Evolutionary conservation across 2,797 vertebrate genomes (phyloP).

Genomic region (Megalops cyprinoides): DNA sequence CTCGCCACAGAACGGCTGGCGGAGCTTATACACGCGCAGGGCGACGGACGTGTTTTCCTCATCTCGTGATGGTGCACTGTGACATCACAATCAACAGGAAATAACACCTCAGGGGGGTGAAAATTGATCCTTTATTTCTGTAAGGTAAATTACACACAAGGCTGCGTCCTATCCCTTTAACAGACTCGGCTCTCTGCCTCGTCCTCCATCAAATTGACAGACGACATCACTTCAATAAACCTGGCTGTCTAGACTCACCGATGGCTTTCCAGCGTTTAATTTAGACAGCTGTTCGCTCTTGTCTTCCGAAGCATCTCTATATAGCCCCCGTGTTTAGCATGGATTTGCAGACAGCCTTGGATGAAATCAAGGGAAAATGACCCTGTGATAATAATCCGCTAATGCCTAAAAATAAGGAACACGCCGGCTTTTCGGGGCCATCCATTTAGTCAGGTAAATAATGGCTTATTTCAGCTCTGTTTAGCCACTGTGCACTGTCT

Average conservation of each 20-base stretch:
- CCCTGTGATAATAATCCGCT: background rate
- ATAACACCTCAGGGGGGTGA: constrained; percentile 33
- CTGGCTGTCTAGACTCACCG: constrained; percentile 70
- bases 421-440: background rate
- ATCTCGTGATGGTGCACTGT: background rate
- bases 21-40: too few species aligned
- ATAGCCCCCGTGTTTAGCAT: constrained; percentile 33
- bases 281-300: constrained; percentile 76
- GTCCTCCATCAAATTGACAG: constrained; percentile 76
- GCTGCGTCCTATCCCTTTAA: constrained; percentile 62
- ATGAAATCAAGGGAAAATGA: background rate
- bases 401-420: background rate
- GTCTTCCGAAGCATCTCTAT: constrained; percentile 60
- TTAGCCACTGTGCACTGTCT: too few species aligned
- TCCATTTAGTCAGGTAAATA: background rate
- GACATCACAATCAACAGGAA: constrained; percentile 5
- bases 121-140: constrained; percentile 62
- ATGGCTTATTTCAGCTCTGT: too few species aligned
- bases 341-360: constrained; percentile 16
- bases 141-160: constrained; percentile 39
- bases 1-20: too few species aligned
- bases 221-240: constrained; percentile 75
- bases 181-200: constrained; percentile 62
- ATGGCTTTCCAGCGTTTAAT: constrained; percentile 68
- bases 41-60: background rate